Evolutionary conservation across 2,113 vertebrate genomes (phyloP), one percentile per base, ranked within the genome.

Genomic region (Cyanistes caeruleus): DNA sequence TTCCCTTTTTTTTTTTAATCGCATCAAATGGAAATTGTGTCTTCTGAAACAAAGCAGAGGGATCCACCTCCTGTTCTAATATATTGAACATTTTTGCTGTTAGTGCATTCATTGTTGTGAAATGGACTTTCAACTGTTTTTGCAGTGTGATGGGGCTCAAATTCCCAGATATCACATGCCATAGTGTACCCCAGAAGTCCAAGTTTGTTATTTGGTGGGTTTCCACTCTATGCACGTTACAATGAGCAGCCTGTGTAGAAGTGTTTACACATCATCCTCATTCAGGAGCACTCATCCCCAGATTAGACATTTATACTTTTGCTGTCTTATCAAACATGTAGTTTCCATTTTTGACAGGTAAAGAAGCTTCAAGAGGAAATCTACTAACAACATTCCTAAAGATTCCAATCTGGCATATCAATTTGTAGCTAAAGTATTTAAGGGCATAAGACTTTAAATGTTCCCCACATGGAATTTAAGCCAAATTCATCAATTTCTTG

Each of bases 121-220:
- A 78, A 70, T 8, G 8, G 1, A 12, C 24, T 84, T 88, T 85
- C 21, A 51, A 6, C 5, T 49, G 5, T 10, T 18, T 28, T 63
- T 80, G 20, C 44, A 39, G 24, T 5, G 19, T 22, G 16, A 30
- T 14, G 23, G 14, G 7, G 6, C 12, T 76, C 21, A 48, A 23
- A 68, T 68, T 83, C 49, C 41, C 4, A 28, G 7, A 43, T 12
- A 79, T 10, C 16, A 9, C 17, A 27, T 30, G 13, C 27, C 7
- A 15, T 12, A 58, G 31, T 9, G 20, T 59, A 30, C 10, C 12
- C 0, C 0, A 63, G 31, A 2, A 10, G 6, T 15, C 8, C 17
- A 41, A 85, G 18, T 24, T 15, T 48, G 35, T 56, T 73, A 25
- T 67, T 82, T n/a, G 21, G 3, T 46, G 22, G 4, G 72, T 75